Base-by-base conservation (phyloP, 2,113 vertebrate species). In the Equus przewalskii region DNA sequence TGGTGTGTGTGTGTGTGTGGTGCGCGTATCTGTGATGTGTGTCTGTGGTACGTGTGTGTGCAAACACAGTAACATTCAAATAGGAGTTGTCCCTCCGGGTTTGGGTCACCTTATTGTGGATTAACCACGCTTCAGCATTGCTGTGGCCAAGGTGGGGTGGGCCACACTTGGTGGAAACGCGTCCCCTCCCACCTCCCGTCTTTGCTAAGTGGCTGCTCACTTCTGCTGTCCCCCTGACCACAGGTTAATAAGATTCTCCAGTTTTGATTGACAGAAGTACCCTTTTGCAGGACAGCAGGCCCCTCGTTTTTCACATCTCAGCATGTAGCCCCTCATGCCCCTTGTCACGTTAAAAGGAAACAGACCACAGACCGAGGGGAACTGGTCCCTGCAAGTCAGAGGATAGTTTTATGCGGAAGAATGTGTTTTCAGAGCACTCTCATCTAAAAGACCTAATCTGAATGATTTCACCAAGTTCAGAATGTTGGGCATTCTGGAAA, bases 21-120 rank as follows among this genome's bases (percentile, higher is more conserved):
- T 46, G 41, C 1, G 7, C 12, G 28, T 19, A 4, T 54, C 3
- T 15, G 6, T 22, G 30, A 41, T 6, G 19, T n/a, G 30, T 1
- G 30, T 33, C 4, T 6, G 54, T 9, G 69, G 36, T 46, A 26
- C 26, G 8, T 12, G n/a, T 28, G 36, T 7, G 44, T 24, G 24
- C 22, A 28, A 26, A 19, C 15, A 36, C 67, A 44, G 72, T 12
- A 22, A 46, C 22, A 6, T 24, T 49, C 62, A 24, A 14, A 33
- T 2, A 21, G 44, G 19, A n/a, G 6, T n/a, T 3, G 6, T 46
- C 62, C 62, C 30, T 51, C 28, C 26, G 7, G 22, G 26, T 13
- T 80, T 36, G 21, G 4, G 4, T 79, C 21, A 44, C 30, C 6
- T 14, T 36, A 24, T 41, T 67, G 62, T 16, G 3, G 30, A 19